A percentile compares a stretch with the other conserved stretches of the same genome.
Evolutionary conservation across 2,888 invertebrate genomes (phyloP).

Genomic region (Erynnis tages): DNA sequence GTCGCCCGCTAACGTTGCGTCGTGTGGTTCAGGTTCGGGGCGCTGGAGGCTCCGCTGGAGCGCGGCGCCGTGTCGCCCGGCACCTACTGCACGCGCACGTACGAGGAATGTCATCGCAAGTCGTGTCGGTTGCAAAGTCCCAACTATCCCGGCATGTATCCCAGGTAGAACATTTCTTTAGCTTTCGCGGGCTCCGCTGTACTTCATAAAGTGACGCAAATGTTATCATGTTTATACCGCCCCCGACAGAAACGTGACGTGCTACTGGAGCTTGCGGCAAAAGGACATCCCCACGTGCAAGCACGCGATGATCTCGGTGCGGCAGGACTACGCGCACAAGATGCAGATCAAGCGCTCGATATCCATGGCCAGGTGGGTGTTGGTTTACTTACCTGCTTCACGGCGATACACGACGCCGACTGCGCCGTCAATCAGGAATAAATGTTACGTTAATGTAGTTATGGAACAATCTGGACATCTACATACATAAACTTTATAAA

Average conservation of each 20-base stretch:
- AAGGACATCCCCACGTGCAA: constrained; percentile 93
- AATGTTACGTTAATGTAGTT: too few relatives aligned
- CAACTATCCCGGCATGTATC: constrained; percentile 94
- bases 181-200: too few relatives aligned
- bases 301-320: constrained; percentile 94
- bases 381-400: too few relatives aligned
- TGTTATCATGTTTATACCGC: too few relatives aligned
- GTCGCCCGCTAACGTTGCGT: too few relatives aligned
- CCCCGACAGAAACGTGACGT: constrained; percentile 90
- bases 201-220: too few relatives aligned
- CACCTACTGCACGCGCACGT: constrained; percentile 91
- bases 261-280: constrained; percentile 93
- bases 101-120: constrained; percentile 92
- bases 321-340: constrained; percentile 88
- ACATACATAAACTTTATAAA: too few relatives aligned
- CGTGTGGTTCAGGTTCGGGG: constrained; percentile 82
- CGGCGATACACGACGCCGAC: too few relatives aligned
- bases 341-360: constrained; percentile 86
- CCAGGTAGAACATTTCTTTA: constrained; percentile 67
- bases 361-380: constrained; percentile 81
- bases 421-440: too few relatives aligned
- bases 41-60: constrained; percentile 88
- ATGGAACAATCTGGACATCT: too few relatives aligned
- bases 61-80: constrained; percentile 92
- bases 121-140: constrained; percentile 94